Evolutionary conservation across 2,888 invertebrate genomes (phyloP).

Genomic region (Bibio marci): DNA sequence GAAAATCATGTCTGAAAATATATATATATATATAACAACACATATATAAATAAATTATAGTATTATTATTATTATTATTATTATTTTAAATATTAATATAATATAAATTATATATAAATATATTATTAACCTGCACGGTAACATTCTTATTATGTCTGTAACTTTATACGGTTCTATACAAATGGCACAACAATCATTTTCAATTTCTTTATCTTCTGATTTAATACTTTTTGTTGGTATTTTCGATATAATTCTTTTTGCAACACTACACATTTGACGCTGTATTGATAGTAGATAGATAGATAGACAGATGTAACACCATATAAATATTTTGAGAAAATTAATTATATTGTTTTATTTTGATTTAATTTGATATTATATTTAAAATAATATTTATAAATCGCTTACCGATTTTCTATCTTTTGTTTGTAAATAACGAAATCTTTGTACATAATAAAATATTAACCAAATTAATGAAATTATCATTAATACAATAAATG

Average conservation of each 20-base stretch:
- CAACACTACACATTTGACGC: slow-evolving; percentile 80
- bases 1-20: slow-evolving; percentile 70
- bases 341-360: slow-evolving; percentile 2
- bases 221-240: slow-evolving; percentile 82
- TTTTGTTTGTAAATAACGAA: slow-evolving; percentile 87
- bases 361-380: background rate
- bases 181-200: slow-evolving; percentile 80
- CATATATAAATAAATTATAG: background rate
- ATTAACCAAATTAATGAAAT: slow-evolving; percentile 90
- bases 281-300: slow-evolving; percentile 31
- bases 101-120: background rate
- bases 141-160: slow-evolving; percentile 68
- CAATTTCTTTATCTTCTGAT: slow-evolving; percentile 63
- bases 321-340: no score
- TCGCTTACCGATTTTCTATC: slow-evolving; percentile 69
- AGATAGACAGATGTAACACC: slow-evolving; percentile 5
- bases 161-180: slow-evolving; percentile 87
- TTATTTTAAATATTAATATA: background rate
- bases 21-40: background rate
- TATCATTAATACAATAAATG: slow-evolving; percentile 88
- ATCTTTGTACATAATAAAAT: slow-evolving; percentile 90
- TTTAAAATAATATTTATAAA: background rate
- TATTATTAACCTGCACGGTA: slow-evolving; percentile 69
- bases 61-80: background rate
- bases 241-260: slow-evolving; percentile 83